Conservation (phyloP, 2,888 invertebrate species). For the Plemyria rubiginata region DNA sequence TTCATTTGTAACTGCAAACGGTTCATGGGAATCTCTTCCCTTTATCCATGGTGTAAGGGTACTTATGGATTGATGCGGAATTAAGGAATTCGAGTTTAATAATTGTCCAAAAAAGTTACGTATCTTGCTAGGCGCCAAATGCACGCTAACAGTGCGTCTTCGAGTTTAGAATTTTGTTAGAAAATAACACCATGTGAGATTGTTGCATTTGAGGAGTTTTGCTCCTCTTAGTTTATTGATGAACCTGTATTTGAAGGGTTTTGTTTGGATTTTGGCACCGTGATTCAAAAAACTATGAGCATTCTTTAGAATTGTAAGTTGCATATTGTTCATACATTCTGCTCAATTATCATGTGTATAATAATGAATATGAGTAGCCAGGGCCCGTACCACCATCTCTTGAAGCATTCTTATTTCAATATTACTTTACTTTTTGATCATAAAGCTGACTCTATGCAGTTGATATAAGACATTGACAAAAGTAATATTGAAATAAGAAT, state of each 20-base stretch:
- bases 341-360: too few species aligned
- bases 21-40: slow-evolving; percentile 46
- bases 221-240: background rate
- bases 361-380: too few species aligned
- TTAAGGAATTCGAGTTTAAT: slow-evolving; percentile 75
- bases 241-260: background rate
- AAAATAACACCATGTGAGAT: slow-evolving; percentile 49
- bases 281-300: too few species aligned
- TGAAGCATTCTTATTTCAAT: too few species aligned
- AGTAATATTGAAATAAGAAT: too few species aligned
- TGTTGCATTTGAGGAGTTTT: slow-evolving; percentile 28
- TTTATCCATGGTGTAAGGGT: slow-evolving; percentile 43
- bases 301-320: too few species aligned
- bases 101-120: slow-evolving; percentile 72
- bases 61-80: slow-evolving; percentile 43
- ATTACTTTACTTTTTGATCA: too few species aligned
- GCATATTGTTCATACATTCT: too few species aligned
- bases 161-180: slow-evolving; percentile 63
- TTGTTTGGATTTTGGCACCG: background rate
- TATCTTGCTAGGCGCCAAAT: slow-evolving; percentile 81
- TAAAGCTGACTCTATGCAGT: too few species aligned
- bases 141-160: slow-evolving; percentile 64
- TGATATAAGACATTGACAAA: too few species aligned
- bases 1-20: slow-evolving; percentile 58
- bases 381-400: too few species aligned